Percentiles rank a stretch among this genome's conserved stretches.
Evolutionary conservation across 2,797 vertebrate species (phyloP).

Genomic region (Gymnopithys bicolor): DNA sequence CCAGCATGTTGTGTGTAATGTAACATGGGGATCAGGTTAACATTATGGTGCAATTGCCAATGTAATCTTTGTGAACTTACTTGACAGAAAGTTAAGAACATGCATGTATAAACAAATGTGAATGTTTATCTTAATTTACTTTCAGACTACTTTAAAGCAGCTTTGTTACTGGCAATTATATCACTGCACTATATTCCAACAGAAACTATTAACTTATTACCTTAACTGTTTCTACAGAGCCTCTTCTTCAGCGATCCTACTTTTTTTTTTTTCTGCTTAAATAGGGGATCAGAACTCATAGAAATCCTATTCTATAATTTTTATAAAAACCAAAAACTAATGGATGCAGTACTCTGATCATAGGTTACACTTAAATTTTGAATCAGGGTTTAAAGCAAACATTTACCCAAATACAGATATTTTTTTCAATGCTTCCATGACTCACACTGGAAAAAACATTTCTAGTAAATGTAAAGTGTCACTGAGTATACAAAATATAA

Average conservation of each 20-base stretch:
- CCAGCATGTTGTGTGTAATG: not conserved
- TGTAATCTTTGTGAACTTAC: not conserved
- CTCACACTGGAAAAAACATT: not conserved
- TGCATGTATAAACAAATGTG: not conserved
- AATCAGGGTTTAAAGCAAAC: not conserved
- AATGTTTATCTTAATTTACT: conserved; percentile 12
- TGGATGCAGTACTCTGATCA: not conserved
- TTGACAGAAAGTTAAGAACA: not conserved
- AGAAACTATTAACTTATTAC: not conserved
- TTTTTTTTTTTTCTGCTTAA: not conserved
- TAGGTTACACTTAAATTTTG: not conserved
- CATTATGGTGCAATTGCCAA: not conserved
- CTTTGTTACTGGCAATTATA: not conserved
- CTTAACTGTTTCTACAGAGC: not conserved
- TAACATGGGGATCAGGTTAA: not conserved
- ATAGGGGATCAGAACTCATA: not conserved
- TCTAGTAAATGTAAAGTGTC: not conserved
- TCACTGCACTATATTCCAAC: not conserved
- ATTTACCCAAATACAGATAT: not conserved
- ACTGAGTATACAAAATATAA: not conserved
- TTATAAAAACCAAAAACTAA: not conserved
- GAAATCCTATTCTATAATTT: not conserved
- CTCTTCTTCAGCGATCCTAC: not conserved
- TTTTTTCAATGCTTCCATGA: not conserved
- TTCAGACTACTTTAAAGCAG: not conserved